Evolutionary conservation across 2,113 vertebrate species (phyloP).

Genomic region (Vombatus ursinus): DNA sequence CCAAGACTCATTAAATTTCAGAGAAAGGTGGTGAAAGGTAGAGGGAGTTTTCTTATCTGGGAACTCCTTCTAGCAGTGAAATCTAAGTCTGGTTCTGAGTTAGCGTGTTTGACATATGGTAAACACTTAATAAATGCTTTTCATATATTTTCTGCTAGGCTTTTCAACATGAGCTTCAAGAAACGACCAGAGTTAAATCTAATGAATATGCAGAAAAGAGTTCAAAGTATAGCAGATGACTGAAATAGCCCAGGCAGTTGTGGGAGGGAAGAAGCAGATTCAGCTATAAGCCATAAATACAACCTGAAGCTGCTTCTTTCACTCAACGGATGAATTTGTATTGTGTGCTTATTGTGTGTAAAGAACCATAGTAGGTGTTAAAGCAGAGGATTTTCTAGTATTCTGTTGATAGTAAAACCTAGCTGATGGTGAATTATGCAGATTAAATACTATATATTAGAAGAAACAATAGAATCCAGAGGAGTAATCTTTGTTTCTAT

Average conservation of each 20-base stretch:
- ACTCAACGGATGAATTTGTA: neutral
- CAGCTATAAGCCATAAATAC: neutral
- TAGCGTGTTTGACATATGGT: neutral
- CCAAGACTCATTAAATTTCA: neutral
- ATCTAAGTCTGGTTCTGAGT: constrained; percentile 7
- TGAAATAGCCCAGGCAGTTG: neutral
- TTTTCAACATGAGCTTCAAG: constrained; percentile 32
- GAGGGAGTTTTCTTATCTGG: neutral
- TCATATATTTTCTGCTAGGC: constrained; percentile 13
- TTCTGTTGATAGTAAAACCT: constrained; percentile 31
- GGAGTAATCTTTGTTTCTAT: neutral
- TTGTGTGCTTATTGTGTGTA: constrained; percentile 18
- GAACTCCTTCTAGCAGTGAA: neutral
- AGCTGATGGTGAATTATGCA: neutral
- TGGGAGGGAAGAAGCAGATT: neutral
- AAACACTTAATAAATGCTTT: neutral
- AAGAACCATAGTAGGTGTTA: neutral
- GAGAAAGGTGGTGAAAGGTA: neutral
- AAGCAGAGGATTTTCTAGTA: constrained; percentile 24
- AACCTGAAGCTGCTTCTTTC: neutral
- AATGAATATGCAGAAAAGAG: neutral
- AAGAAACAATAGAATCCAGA: neutral
- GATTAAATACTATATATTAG: neutral
- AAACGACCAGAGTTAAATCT: constrained; percentile 3
- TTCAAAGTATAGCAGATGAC: neutral